Evolutionary conservation across 2,797 vertebrate genomes (phyloP).

Genomic region (Protonibea diacanthus): DNA sequence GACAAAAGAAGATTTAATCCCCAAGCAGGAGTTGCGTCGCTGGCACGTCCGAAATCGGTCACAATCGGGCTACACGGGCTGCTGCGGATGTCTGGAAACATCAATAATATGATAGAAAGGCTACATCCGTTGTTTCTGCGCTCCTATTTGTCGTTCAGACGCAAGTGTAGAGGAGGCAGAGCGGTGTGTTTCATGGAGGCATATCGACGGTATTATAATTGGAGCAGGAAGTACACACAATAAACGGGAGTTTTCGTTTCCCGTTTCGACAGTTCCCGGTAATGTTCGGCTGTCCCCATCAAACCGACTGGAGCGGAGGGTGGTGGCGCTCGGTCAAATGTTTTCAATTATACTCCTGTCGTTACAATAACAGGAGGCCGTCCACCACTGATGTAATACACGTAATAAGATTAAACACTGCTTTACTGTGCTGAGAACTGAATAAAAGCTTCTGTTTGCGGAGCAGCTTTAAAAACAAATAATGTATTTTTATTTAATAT

Average conservation of each 20-base stretch:
- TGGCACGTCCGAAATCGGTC: slow-evolving; percentile 52
- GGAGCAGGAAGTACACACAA: slow-evolving; percentile 81
- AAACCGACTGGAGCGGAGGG: slow-evolving; percentile 11
- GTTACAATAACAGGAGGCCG: background rate
- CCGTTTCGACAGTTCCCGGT: slow-evolving; percentile 68
- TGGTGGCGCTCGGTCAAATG: slow-evolving; percentile 33
- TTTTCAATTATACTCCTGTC: background rate
- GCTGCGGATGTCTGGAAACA: slow-evolving; percentile 68
- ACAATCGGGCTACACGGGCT: slow-evolving; percentile 31
- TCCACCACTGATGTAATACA: background rate
- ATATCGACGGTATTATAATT: slow-evolving; percentile 39
- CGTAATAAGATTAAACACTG: background rate
- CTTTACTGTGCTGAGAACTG: background rate
- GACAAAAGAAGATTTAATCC: slow-evolving; percentile 61
- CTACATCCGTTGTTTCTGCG: slow-evolving; percentile 62
- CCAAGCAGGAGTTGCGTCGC: slow-evolving; percentile 48
- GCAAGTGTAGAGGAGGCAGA: slow-evolving; percentile 43
- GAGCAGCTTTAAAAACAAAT: background rate
- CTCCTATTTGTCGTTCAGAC: slow-evolving; percentile 65
- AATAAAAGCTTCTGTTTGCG: background rate
- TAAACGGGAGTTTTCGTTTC: slow-evolving; percentile 62
- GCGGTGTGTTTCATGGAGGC: slow-evolving; percentile 53
- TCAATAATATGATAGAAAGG: slow-evolving; percentile 49
- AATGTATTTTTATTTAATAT: too few species aligned
- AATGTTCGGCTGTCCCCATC: slow-evolving; percentile 49